Base-by-base conservation (phyloP, 2,888 invertebrate genomes). In the Nymphalis c-album region DNA sequence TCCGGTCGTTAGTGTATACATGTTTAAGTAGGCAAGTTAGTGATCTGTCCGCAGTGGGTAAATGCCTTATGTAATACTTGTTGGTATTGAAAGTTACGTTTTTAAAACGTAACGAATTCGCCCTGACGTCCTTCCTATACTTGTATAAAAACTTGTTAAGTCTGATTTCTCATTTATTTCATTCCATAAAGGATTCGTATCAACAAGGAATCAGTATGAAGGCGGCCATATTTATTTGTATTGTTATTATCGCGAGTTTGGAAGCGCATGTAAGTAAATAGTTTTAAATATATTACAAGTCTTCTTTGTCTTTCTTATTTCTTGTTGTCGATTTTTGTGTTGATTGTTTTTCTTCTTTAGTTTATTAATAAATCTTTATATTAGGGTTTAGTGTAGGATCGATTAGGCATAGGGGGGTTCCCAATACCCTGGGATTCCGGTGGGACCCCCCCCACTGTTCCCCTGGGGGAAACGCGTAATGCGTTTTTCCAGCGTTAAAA, bases 261-360 rank as follows among this genome's bases (percentile, higher is more conserved):
- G 73, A 73, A 73, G 80, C 80, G 58, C 75, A 77, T 53, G 76
- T 77, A 71, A 77, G 76, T 75, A 26, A 26, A n/a, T 7, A n/a
- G 17, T 13, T 35, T 53, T 35, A n/a, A 2, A 35, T 35, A 35
- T 17, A 31, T 57, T n/a, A 13, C 13, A 4, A 40, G 13, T 13
- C 10, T 1, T 40, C 2, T 35, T 40, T 40, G 10, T 13, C 40
- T 40, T 40, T 13, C 40, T 40, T 40, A 40, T 40, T 40, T 40
- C 13, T 40, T 40, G 3, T 40, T 13, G 40, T 40, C 1, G 2
- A 40, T 13, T 40, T 40, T 40, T 40, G 40, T 40, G 4, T 40
- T 4, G 0, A 13, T 40, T 22, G 2, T 40, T 40, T 3, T 13
- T 40, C 13, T 13, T 40, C 5, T 31, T 31, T 31, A 31, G 5